Evolutionary conservation across 2,888 invertebrate species (phyloP).

Genomic region (Caenorhabditis sulstoni): DNA sequence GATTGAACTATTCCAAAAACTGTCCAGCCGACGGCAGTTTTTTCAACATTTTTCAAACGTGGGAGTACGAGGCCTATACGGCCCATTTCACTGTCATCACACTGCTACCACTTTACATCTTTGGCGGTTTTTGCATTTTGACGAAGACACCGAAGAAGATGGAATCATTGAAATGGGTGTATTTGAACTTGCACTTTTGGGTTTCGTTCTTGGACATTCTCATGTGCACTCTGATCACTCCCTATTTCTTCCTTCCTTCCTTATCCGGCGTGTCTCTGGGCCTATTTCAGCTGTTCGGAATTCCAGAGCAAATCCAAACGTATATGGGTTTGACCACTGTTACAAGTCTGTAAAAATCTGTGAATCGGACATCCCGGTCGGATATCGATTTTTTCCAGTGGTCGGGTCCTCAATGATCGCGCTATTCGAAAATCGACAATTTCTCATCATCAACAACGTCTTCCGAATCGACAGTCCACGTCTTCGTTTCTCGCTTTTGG

Average conservation of each 20-base stretch:
- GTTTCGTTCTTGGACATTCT: constrained; percentile 1
- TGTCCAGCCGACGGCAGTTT: neutral
- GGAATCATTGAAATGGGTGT: constrained; percentile 9
- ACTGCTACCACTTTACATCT: neutral
- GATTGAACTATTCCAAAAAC: neutral
- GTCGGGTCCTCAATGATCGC: constrained; percentile 3
- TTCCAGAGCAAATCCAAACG: neutral
- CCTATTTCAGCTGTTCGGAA: neutral
- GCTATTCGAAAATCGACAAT: neutral
- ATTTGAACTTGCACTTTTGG: constrained; percentile 5
- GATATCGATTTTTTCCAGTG: constrained; percentile 4
- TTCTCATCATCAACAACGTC: constrained; percentile 1
- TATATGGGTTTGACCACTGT: constrained; percentile 5
- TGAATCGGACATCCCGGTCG: too few relatives aligned
- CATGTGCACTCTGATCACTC: constrained; percentile 6
- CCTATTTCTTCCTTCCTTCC: neutral
- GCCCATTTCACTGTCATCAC: constrained; percentile 9
- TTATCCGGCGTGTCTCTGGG: neutral
- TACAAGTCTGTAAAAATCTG: neutral
- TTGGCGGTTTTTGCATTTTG: neutral
- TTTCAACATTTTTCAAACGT: neutral
- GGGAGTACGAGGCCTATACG: constrained; percentile 6
- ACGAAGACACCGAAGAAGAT: neutral
- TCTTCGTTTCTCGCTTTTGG: neutral
- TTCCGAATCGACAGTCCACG: neutral